phyloP scores from a whole-genome alignment of 2,888 invertebrate genomes.

The Pyrgus malvae region DNA sequence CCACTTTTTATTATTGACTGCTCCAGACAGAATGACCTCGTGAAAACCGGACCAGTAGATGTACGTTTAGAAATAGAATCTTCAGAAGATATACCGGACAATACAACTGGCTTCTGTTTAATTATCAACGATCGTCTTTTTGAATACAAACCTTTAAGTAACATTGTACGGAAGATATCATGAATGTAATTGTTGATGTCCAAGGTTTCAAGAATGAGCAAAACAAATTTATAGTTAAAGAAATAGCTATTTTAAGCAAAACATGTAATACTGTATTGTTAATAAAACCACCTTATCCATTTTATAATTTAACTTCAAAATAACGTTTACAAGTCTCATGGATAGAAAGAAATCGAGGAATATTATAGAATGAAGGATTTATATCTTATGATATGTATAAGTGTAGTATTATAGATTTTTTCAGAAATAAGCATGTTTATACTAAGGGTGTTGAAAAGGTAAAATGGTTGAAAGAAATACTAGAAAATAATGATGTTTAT shows the following conservation, averaged over 20 bases:
- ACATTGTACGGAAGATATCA: conserved; percentile 33
- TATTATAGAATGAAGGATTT: conserved; percentile 7
- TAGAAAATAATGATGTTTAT: neutral
- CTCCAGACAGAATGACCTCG: conserved; percentile 37
- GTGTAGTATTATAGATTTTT: neutral
- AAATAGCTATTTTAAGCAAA: conserved; percentile 32
- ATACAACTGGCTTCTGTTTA: neutral
- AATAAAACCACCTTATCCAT: conserved; percentile 9
- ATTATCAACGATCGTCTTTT: neutral
- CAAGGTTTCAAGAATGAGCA: conserved; percentile 31
- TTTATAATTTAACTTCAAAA: neutral
- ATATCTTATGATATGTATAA: neutral
- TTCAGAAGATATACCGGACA: conserved; percentile 29
- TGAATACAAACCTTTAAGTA: neutral
- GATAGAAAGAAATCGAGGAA: conserved; percentile 7
- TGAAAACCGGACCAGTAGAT: conserved; percentile 38
- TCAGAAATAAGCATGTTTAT: neutral
- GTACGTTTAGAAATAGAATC: conserved; percentile 39
- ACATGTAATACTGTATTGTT: neutral
- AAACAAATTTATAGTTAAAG: conserved; percentile 29
- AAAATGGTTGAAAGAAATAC: neutral
- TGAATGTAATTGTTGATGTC: conserved; percentile 28
- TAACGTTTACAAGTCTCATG: neutral
- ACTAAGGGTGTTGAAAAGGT: conserved; percentile 5
- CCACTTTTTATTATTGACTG: conserved; percentile 39